phyloP scores from a whole-genome alignment of 2,113 vertebrate genomes.

The Glaucidium brasilianum region DNA sequence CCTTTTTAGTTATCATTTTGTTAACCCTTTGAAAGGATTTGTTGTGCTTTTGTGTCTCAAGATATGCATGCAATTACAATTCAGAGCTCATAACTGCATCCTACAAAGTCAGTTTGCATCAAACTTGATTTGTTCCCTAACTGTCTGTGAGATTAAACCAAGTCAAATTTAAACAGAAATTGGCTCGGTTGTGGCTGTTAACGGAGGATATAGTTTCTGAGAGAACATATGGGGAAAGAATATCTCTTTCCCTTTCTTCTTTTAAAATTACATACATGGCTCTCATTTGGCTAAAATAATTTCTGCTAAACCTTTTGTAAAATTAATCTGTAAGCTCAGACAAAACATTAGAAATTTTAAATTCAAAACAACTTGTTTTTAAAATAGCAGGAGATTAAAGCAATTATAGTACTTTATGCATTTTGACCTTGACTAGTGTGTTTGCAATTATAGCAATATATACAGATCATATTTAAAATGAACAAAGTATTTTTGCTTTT shows the following conservation, averaged over 20 bases:
- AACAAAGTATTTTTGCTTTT: neutral
- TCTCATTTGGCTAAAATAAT: neutral
- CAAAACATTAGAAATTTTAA: neutral
- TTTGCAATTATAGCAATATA: neutral
- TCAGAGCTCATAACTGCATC: neutral
- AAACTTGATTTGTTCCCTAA: slow-evolving; percentile 17
- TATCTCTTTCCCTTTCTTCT: neutral
- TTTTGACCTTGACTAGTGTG: neutral
- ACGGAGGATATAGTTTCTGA: neutral
- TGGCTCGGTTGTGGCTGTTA: slow-evolving; percentile 5
- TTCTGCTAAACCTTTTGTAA: neutral
- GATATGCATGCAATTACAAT: neutral
- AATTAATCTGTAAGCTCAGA: neutral
- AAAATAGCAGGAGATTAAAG: neutral
- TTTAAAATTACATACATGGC: neutral
- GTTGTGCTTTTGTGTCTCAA: neutral
- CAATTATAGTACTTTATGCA: neutral
- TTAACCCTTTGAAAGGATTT: neutral
- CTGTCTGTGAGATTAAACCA: slow-evolving; percentile 6
- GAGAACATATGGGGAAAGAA: neutral
- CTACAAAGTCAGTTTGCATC: neutral
- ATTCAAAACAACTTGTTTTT: neutral
- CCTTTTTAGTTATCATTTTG: neutral
- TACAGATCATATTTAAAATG: neutral
- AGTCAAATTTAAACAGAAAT: slow-evolving; percentile 28